Conservation (phyloP, 2,797 vertebrate species). For the Emydoidea blandingii region DNA sequence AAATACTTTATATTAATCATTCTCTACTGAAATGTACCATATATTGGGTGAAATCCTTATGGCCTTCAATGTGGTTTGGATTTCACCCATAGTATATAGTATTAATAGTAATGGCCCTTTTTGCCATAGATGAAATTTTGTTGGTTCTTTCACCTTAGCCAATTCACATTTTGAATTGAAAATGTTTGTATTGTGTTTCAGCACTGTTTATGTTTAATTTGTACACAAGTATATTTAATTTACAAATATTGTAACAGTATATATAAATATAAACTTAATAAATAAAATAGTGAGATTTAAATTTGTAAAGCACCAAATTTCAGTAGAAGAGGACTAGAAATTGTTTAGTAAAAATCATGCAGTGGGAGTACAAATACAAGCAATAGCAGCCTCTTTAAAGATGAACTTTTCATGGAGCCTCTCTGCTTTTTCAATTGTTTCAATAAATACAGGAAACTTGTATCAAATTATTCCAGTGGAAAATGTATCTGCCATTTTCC, state of each 20-base stretch:
- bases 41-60: neutral
- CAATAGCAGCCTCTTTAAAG: slow-evolving; percentile 5
- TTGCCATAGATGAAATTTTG: neutral
- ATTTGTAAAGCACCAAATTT: neutral
- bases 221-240: neutral
- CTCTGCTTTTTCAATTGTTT: slow-evolving; percentile 56
- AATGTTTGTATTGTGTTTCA: neutral
- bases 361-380: neutral
- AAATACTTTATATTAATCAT: neutral
- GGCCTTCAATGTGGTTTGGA: rapidly evolving
- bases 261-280: neutral
- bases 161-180: neutral
- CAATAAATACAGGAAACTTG: slow-evolving; percentile 37
- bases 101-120: neutral
- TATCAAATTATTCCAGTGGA: slow-evolving; percentile 37
- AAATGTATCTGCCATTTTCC: slow-evolving; percentile 29
- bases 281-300: neutral
- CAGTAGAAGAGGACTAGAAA: neutral
- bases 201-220: neutral
- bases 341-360: neutral
- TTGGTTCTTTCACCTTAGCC: neutral
- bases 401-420: slow-evolving; percentile 35
- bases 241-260: neutral
- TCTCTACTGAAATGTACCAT: neutral
- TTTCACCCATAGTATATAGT: neutral